These are phyloP conservation scores for Nasonia vitripennis DNA, from an alignment of 1,140 invertebrate species.

Conservation along the genomic window DNA sequence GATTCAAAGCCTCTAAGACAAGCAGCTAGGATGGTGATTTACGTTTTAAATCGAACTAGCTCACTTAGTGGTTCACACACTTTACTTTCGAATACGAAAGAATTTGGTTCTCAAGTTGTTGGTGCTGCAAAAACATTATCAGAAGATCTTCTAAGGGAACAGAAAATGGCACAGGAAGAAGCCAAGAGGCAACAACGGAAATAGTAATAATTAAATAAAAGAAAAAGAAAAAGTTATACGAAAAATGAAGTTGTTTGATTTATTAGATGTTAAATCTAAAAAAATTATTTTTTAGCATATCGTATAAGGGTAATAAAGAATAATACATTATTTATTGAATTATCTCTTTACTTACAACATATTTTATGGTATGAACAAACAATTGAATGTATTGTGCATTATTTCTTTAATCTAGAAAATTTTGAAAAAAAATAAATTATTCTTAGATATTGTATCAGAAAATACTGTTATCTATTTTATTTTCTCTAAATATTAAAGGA, in stretches of 20 bases:
- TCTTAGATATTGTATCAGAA: neutral
- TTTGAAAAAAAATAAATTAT: neutral
- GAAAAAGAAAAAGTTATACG: neutral
- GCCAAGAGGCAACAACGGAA: conserved; percentile 75
- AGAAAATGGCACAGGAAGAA: conserved; percentile 80
- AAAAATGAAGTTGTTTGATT: conserved; percentile 14
- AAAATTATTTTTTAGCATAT: neutral
- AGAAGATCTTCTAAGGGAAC: conserved; percentile 80
- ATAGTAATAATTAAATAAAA: conserved; percentile 54
- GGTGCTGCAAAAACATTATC: conserved; percentile 71
- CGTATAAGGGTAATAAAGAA: neutral
- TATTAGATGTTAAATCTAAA: neutral
- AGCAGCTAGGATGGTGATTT: conserved; percentile 83
- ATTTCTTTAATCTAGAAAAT: neutral
- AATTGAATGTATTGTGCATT: conserved; percentile 7
- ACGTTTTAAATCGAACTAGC: conserved; percentile 79
- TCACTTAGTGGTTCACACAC: conserved; percentile 74
- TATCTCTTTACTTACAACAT: neutral
- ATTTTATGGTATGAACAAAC: neutral
- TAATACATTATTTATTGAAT: neutral
- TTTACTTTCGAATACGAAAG: conserved; percentile 75
- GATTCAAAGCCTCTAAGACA: conserved; percentile 87
- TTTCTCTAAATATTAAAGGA: conserved; percentile 4
- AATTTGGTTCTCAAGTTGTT: conserved; percentile 76
- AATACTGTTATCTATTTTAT: conserved; percentile 12